phyloP scores from a whole-genome alignment of 1,140 invertebrate genomes.

The Drosophila setifemur region DNA sequence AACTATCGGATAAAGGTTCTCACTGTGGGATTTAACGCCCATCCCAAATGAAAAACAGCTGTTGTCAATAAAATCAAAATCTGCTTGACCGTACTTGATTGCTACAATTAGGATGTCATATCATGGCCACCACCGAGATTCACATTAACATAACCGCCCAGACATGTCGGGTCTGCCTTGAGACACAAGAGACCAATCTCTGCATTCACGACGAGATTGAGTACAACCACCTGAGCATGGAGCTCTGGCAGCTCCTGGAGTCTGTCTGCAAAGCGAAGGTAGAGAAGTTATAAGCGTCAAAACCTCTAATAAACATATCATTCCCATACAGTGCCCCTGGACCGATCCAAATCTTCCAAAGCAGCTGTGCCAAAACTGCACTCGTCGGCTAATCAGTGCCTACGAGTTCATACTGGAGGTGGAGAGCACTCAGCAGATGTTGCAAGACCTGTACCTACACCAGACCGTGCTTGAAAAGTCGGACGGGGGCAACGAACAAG shows the following conservation, averaged over 20 bases:
- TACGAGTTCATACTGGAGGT: constrained; percentile 66
- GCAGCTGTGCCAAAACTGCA: constrained; percentile 59
- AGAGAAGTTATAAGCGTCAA: not conserved
- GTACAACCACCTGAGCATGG: constrained; percentile 51
- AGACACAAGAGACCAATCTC: constrained; percentile 36
- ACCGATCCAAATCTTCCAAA: constrained; percentile 42
- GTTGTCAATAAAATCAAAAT: too few relatives aligned
- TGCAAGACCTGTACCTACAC: constrained; percentile 22
- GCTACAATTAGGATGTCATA: constrained; percentile 6
- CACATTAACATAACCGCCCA: constrained; percentile 9
- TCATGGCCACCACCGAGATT: constrained; percentile 1
- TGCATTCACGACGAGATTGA: constrained; percentile 61
- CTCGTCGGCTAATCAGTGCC: constrained; percentile 47
- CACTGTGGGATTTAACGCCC: too few relatives aligned
- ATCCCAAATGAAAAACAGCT: too few relatives aligned
- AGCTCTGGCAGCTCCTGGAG: constrained; percentile 56
- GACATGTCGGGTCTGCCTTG: constrained; percentile 59
- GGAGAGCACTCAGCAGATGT: constrained; percentile 47
- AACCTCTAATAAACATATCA: too few relatives aligned
- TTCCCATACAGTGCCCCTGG: constrained; percentile 11
- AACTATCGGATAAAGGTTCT: too few relatives aligned
- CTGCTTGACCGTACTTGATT: too few relatives aligned
- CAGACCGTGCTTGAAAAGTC: not conserved
- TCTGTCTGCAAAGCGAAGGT: constrained; percentile 60
- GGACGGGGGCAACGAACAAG: constrained; percentile 3